Evolutionary conservation across 2,888 invertebrate species (phyloP).

Genomic region (Temnothorax ravouxi): DNA sequence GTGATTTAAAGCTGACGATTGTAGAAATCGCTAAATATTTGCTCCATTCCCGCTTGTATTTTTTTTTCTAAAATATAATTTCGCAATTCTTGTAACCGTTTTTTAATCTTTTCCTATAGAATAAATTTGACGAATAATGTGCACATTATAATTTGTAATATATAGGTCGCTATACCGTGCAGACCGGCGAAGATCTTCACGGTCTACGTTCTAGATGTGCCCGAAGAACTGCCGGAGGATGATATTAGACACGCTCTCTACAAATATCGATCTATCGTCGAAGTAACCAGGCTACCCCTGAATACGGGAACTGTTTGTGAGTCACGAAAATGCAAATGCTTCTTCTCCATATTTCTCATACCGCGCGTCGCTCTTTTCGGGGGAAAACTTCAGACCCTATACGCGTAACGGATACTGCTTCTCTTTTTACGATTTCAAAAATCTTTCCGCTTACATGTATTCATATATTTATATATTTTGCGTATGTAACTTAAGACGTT

Average conservation of each 20-base stretch:
- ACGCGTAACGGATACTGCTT: constrained; percentile 4
- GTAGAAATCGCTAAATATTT: neutral
- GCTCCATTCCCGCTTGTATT: too few species aligned
- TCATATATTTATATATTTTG: neutral
- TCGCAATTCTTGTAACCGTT: neutral
- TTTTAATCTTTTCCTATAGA: neutral
- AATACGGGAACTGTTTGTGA: constrained; percentile 84
- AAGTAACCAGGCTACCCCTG: constrained; percentile 91
- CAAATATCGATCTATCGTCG: constrained; percentile 93
- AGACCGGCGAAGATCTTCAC: constrained; percentile 96
- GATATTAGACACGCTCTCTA: constrained; percentile 94
- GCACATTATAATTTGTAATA: constrained; percentile 45
- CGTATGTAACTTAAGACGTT: neutral
- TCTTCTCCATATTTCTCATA: constrained; percentile 37
- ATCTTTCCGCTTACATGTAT: neutral
- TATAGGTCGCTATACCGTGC: constrained; percentile 93
- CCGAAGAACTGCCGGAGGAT: constrained; percentile 94
- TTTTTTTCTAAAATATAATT: neutral
- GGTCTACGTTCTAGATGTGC: constrained; percentile 93
- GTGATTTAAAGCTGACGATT: neutral
- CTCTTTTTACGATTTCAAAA: neutral
- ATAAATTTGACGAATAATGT: constrained; percentile 15
- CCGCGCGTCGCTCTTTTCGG: neutral
- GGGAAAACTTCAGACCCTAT: neutral
- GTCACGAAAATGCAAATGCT: constrained; percentile 76